Conservation (phyloP, 1,140 invertebrate genomes). For the Frieseomelitta varia region DNA sequence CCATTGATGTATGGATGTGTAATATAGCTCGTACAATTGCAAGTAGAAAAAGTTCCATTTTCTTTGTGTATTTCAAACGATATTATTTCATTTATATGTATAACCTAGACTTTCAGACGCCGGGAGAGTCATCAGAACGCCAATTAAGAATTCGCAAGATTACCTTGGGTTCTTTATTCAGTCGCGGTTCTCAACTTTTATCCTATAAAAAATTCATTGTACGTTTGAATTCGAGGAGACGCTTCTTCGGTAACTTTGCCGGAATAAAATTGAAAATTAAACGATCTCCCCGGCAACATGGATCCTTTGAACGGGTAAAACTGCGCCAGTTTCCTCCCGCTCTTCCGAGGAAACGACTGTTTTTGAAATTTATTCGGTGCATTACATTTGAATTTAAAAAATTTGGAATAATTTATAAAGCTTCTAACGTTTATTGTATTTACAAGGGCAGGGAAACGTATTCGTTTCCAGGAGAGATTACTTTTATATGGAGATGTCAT, state of each 20-base stretch:
- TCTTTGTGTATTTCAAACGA: no score
- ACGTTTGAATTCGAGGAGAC: neutral
- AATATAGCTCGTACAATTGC: neutral
- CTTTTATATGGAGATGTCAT: no score
- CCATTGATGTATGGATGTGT: neutral
- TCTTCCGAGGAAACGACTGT: neutral
- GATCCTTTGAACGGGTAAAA: neutral
- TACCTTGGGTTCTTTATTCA: constrained; percentile 1
- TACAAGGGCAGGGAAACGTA: no score
- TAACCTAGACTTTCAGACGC: neutral
- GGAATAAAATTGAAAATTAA: neutral
- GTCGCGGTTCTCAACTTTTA: neutral
- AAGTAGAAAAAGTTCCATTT: neutral
- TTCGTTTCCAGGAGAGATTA: no score
- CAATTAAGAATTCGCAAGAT: neutral
- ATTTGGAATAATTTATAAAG: neutral
- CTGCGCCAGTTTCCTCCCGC: no score
- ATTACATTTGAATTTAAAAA: neutral
- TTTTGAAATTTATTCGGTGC: no score
- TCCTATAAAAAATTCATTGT: constrained; percentile 10
- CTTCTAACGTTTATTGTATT: neutral
- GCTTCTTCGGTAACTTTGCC: neutral
- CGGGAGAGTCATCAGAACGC: neutral
- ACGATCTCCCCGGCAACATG: neutral
- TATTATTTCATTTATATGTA: neutral